A percentile compares a stretch with the other conserved stretches of the same genome.
Evolutionary conservation across 1,140 invertebrate species (phyloP).

Genomic region (Aphelenchoides besseyi): DNA sequence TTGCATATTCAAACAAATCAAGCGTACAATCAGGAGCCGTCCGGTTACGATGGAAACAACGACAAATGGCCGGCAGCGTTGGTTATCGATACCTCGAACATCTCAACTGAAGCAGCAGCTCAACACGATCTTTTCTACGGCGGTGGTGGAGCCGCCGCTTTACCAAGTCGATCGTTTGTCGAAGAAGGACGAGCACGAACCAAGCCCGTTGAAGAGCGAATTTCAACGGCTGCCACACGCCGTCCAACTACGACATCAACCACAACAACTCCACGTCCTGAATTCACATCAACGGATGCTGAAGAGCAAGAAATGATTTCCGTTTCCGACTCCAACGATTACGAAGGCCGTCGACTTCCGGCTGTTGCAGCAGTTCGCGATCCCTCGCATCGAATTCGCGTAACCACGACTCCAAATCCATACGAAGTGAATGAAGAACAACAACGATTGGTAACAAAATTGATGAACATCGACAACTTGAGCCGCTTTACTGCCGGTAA

Average conservation of each 20-base stretch:
- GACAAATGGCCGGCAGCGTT: background rate
- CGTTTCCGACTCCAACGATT: background rate
- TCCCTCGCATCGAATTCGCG: background rate
- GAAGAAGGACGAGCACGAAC: background rate
- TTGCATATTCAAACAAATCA: background rate
- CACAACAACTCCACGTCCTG: background rate
- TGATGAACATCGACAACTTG: constrained; percentile 3
- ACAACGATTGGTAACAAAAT: background rate
- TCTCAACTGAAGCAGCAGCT: background rate
- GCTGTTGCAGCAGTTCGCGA: background rate
- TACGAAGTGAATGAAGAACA: background rate
- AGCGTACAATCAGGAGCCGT: constrained; percentile 8
- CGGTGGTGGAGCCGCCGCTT: background rate
- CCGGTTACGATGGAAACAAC: constrained; percentile 6
- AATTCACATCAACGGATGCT: background rate
- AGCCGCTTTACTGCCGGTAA: constrained; percentile 2
- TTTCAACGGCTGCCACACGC: background rate
- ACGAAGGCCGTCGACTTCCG: background rate
- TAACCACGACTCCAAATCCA: background rate
- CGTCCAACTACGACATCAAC: background rate
- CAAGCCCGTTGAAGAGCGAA: background rate
- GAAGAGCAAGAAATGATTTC: background rate
- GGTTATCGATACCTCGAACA: constrained; percentile 11
- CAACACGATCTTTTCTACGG: constrained; percentile 13
- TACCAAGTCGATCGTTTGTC: background rate